Percentiles rank a stretch among this genome's conserved stretches.
phyloP scores from a whole-genome alignment of 2,888 invertebrate species.

The Salpingus planirostris region DNA sequence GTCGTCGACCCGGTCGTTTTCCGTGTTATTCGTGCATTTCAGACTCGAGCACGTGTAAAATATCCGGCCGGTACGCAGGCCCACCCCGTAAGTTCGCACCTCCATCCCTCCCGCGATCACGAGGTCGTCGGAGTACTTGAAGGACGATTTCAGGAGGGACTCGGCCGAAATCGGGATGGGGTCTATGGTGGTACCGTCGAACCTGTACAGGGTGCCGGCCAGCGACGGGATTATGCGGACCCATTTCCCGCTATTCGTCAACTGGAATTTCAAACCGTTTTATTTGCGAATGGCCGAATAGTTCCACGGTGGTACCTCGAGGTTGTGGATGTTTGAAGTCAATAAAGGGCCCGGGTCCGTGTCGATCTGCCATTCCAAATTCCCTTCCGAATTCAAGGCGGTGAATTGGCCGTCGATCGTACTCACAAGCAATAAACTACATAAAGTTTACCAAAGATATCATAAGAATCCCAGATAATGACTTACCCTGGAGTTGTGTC shows the following conservation, averaged over 20 bases:
- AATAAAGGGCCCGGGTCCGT: constrained; percentile 70
- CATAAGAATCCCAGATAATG: background rate
- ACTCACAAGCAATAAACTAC: constrained; percentile 73
- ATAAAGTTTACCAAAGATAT: constrained; percentile 15
- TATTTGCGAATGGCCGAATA: background rate
- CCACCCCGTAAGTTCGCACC: constrained; percentile 77
- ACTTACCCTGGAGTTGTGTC: constrained; percentile 12
- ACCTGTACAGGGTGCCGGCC: constrained; percentile 83
- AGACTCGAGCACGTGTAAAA: constrained; percentile 70
- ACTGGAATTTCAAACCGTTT: constrained; percentile 41
- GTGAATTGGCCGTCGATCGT: constrained; percentile 85
- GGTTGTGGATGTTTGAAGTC: constrained; percentile 80
- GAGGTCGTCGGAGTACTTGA: constrained; percentile 75
- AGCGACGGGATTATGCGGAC: constrained; percentile 88
- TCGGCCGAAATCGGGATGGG: constrained; percentile 82
- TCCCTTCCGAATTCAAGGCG: constrained; percentile 66
- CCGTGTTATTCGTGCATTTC: constrained; percentile 64
- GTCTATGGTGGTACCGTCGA: constrained; percentile 82
- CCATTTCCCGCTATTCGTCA: constrained; percentile 77
- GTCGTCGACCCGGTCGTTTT: constrained; percentile 40
- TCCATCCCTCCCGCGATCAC: constrained; percentile 86
- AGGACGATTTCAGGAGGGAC: constrained; percentile 76
- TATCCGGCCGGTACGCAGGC: constrained; percentile 59
- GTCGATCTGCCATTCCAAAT: constrained; percentile 67
- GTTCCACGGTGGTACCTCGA: constrained; percentile 54